Percentiles rank a stretch among this genome's conserved stretches.
Evolutionary conservation across 1,140 invertebrate genomes (phyloP).

Genomic region (Potamilus streckersoni): DNA sequence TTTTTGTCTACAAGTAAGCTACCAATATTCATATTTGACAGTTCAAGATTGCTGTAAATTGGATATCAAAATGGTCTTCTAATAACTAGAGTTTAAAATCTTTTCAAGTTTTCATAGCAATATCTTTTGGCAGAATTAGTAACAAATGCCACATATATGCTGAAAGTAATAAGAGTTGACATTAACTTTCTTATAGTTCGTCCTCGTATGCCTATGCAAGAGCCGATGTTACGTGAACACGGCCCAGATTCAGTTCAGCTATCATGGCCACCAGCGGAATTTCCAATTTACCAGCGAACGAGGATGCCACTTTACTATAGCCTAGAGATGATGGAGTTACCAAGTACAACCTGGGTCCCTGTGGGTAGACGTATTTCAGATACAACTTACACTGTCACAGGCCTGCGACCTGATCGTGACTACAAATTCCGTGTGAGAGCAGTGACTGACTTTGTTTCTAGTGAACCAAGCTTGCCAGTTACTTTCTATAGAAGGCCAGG

Average conservation of each 20-base stretch:
- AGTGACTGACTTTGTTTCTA: slow-evolving; percentile 95
- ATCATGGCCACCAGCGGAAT: slow-evolving; percentile 57
- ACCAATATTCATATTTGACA: too few species aligned
- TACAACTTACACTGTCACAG: slow-evolving; percentile 52
- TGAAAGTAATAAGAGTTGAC: too few species aligned
- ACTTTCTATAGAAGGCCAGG: slow-evolving; percentile 50
- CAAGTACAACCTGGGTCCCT: slow-evolving; percentile 54
- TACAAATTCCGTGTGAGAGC: slow-evolving; percentile 98
- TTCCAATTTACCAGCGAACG: slow-evolving; percentile 49
- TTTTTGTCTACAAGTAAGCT: too few species aligned
- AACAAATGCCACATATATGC: too few species aligned
- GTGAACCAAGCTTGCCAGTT: slow-evolving; percentile 77
- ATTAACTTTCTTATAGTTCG: slow-evolving; percentile 40
- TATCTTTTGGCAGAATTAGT: too few species aligned
- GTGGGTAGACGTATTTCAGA: slow-evolving; percentile 51
- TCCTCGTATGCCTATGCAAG: slow-evolving; percentile 45
- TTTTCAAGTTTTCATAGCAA: too few species aligned
- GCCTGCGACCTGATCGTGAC: slow-evolving; percentile 70
- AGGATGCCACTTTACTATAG: slow-evolving; percentile 52
- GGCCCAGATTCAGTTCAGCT: slow-evolving; percentile 48
- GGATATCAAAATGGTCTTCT: too few species aligned
- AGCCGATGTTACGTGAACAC: slow-evolving; percentile 45
- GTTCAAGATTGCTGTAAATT: too few species aligned
- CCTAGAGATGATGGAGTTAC: slow-evolving; percentile 59
- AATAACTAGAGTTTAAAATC: too few species aligned